Base-by-base conservation (phyloP, 2,797 vertebrate genomes). In the Lutjanus campechanus region DNA sequence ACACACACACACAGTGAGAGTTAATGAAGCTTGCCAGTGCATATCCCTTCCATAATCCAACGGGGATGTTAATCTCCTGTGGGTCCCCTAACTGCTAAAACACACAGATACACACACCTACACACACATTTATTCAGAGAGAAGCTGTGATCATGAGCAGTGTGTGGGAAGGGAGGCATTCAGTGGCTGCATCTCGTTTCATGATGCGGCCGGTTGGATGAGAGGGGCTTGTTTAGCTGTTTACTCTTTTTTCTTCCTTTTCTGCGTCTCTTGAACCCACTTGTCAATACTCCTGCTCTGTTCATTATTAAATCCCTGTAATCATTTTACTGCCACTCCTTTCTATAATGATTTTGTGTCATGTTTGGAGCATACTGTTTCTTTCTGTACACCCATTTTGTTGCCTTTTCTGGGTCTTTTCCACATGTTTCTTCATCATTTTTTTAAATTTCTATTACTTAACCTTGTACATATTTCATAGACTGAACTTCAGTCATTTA, bases 1-100 rank as follows among this genome's bases (percentile, higher is more conserved):
- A 58, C 70, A 69, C 59, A 79, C 15, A 58, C 54, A 60, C 20
- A 71, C 7, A 74, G 6, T 8, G 68, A 70, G 75, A 84, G 87
- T 74, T 90, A 91, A 92, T 92, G 88, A 92, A 85, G 82, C 88
- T 88, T 88, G 78, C 67, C 79, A 80, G 55, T 64, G 73, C 43
- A 51, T 76, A 85, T 79, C 83, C 76, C 29, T 80, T 83, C 59
- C 63, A 76, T 83, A 89, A 85, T 92, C 85, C 76, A 85, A 77
- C 6, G 1, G 85, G 81, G 79, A 84, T 92, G 82, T 74, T 82
- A 88, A 90, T 92, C 87, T 89, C 76, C 46, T 85, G 70, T 81
- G 78, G 81, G 69, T 71, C 43, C 63, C 55, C 71, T 67, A 50
- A 65, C 85, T 69, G 62, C 60, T 72, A 79, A 82, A 89, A 82